Percentiles rank a stretch among this genome's conserved stretches.
Conservation (phyloP, 2,888 invertebrate species). For the Ophraella communa region DNA sequence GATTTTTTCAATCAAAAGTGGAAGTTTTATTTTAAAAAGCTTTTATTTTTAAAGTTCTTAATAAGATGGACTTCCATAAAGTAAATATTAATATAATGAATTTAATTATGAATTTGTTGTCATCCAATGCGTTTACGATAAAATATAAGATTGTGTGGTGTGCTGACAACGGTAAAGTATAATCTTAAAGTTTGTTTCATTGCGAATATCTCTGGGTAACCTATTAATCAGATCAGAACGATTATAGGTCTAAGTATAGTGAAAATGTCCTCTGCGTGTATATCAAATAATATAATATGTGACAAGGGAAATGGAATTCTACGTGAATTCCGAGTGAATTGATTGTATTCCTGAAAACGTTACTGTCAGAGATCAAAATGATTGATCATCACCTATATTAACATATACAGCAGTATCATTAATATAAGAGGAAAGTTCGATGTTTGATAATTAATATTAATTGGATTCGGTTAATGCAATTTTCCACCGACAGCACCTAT, state of each 20-base stretch:
- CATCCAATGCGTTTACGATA: neutral
- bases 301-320: constrained; percentile 42
- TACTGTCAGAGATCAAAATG: constrained; percentile 43
- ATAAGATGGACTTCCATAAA: no score
- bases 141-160: neutral
- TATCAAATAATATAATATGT: constrained; percentile 36
- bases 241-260: neutral
- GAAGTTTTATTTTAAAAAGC: no score
- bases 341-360: constrained; percentile 43
- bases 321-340: constrained; percentile 40
- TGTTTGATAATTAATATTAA: constrained; percentile 21
- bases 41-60: no score
- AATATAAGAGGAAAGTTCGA: constrained; percentile 9
- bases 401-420: constrained; percentile 34
- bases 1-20: no score
- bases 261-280: constrained; percentile 11
- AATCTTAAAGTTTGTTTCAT: neutral
- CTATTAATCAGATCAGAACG: neutral
- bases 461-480: neutral
- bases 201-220: neutral
- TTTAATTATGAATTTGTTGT: neutral
- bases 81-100: no score
- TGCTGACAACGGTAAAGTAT: neutral
- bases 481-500: neutral
- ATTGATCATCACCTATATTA: constrained; percentile 45